Evolutionary conservation across 2,797 vertebrate genomes (phyloP).

Genomic region (Pseudochirops corinnae): DNA sequence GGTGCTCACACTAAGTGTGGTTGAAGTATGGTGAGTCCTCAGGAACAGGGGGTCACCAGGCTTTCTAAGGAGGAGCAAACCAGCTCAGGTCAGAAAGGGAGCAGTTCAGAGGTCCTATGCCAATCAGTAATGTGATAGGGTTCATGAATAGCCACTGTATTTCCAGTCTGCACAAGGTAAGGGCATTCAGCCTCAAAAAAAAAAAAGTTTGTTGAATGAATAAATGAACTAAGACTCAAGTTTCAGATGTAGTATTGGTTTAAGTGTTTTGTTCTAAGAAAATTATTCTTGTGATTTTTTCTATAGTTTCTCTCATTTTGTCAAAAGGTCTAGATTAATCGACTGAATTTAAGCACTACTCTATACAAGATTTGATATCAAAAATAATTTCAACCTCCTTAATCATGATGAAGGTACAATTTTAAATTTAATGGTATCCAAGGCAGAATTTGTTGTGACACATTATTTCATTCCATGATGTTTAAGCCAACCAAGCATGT

Average conservation of each 20-base stretch:
- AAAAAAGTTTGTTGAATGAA: background rate
- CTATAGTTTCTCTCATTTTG: constrained; percentile 63
- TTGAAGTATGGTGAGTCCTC: background rate
- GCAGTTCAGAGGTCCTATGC: background rate
- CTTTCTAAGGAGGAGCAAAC: background rate
- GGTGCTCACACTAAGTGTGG: background rate
- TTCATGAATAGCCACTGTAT: background rate
- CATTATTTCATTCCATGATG: constrained; percentile 67
- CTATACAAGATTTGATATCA: constrained; percentile 40
- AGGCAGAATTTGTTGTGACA: constrained; percentile 79
- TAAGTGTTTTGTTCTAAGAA: background rate
- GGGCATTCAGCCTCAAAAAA: background rate
- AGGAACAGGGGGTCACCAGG: background rate
- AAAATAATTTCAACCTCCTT: constrained; percentile 44
- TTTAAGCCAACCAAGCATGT: constrained; percentile 77
- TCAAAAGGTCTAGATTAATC: constrained; percentile 52
- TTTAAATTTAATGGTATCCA: constrained; percentile 73
- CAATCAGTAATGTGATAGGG: background rate
- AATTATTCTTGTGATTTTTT: constrained; percentile 53
- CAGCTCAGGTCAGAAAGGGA: background rate
- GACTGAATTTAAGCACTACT: constrained; percentile 55
- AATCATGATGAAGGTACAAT: constrained; percentile 52
- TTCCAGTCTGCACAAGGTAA: background rate
- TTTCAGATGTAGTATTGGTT: constrained; percentile 32
- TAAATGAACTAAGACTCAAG: constrained; percentile 34